phyloP scores from a whole-genome alignment of 35 echinoderm and acorn worm genomes.

The Ptychodera flava region DNA sequence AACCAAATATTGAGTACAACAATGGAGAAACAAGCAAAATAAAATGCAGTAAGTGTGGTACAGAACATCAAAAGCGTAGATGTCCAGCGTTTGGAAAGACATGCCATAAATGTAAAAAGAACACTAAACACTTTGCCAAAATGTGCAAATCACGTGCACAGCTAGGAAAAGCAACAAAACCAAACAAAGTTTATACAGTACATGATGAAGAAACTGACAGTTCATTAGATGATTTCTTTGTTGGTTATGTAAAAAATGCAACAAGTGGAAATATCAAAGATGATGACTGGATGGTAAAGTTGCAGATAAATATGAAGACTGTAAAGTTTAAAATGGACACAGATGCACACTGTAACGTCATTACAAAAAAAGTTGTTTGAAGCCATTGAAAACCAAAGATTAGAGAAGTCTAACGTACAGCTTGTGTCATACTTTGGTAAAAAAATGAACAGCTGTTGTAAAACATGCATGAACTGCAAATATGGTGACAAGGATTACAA shows the following conservation, averaged over 20 bases:
- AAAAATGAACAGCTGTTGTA: constrained; percentile 22
- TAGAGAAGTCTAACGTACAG: background rate
- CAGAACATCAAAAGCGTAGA: background rate
- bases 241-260: no score
- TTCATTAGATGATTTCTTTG: no score
- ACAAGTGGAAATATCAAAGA: no score
- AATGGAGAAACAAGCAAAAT: no score
- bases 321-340: constrained; percentile 44
- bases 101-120: constrained; percentile 35
- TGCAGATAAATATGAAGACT: no score
- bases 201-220: no score
- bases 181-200: no score
- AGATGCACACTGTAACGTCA: constrained; percentile 8
- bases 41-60: constrained; percentile 25
- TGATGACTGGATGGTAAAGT: no score
- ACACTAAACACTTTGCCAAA: constrained; percentile 28
- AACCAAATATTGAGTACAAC: no score
- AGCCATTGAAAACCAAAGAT: constrained; percentile 13
- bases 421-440: constrained; percentile 34
- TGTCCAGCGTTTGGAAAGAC: constrained; percentile 23
- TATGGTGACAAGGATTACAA: background rate
- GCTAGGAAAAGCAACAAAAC: no score
- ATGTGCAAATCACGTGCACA: no score
- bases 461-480: background rate
- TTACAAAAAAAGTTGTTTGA: background rate